These are phyloP conservation scores for Trogon melanurus DNA, from an alignment of 2,113 vertebrate species.

Conservation along the genomic window DNA sequence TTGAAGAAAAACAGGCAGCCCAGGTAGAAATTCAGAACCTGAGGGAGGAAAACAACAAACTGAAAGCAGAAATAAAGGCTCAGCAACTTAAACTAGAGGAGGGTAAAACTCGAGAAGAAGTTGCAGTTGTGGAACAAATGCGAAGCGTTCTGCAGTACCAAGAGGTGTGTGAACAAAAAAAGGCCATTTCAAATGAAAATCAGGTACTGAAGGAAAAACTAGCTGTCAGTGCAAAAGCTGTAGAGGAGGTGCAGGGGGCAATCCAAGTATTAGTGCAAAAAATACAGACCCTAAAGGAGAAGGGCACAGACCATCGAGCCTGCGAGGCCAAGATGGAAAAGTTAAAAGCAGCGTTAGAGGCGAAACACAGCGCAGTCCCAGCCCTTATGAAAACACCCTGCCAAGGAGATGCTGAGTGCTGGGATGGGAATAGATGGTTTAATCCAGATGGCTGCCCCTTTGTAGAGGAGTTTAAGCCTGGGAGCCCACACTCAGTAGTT, in stretches of 20 bases:
- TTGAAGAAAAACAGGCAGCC: slow-evolving; percentile 29
- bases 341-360: neutral
- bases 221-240: neutral
- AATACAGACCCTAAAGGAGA: slow-evolving; percentile 31
- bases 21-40: slow-evolving; percentile 41
- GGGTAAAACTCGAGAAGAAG: neutral
- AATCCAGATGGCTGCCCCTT: neutral
- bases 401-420: neutral
- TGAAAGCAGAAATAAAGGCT: slow-evolving; percentile 43
- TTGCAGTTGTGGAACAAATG: neutral
- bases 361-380: accelerated
- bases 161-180: slow-evolving; percentile 42
- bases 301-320: neutral
- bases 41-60: slow-evolving; percentile 5
- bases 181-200: slow-evolving; percentile 32
- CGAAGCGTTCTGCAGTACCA: neutral
- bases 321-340: slow-evolving; percentile 8
- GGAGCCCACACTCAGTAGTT: accelerated
- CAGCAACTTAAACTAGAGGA: slow-evolving; percentile 31
- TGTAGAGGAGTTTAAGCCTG: neutral
- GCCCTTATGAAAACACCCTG: neutral
- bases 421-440: neutral
- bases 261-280: slow-evolving; percentile 11
- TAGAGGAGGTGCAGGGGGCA: neutral
- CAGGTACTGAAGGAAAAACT: slow-evolving; percentile 27